Evolutionary conservation across 2,113 vertebrate species (phyloP).

Genomic region (Asarcornis scutulata): DNA sequence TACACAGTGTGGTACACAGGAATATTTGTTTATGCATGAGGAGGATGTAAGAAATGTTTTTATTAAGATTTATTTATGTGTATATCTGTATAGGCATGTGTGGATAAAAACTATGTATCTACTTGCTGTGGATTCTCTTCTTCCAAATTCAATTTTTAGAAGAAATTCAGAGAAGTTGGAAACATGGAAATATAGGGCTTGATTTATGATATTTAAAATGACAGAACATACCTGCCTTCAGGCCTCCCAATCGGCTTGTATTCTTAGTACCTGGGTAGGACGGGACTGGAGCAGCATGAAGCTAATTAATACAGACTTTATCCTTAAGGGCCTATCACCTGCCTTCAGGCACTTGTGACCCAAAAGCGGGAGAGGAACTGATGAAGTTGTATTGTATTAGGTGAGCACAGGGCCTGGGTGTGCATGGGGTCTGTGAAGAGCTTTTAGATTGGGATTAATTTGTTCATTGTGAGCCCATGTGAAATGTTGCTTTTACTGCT

Average conservation of each 20-base stretch:
- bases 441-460: not conserved
- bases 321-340: slow-evolving; percentile 1
- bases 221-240: slow-evolving; percentile 60
- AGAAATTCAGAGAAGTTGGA: not conserved
- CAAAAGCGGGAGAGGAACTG: slow-evolving; percentile 15
- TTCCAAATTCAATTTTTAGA: slow-evolving; percentile 21
- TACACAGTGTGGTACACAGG: not conserved
- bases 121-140: not conserved
- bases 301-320: slow-evolving; percentile 53
- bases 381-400: not conserved
- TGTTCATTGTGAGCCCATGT: not conserved
- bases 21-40: not conserved
- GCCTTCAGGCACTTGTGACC: slow-evolving; percentile 44
- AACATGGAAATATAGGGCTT: not conserved
- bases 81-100: fast-evolving
- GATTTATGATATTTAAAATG: slow-evolving; percentile 54
- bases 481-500: not conserved
- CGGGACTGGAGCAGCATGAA: slow-evolving; percentile 7
- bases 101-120: not conserved
- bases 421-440: not conserved
- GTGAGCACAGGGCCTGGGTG: not conserved
- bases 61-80: not conserved
- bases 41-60: not conserved
- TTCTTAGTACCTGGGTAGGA: slow-evolving; percentile 36
- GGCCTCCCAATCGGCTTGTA: slow-evolving; percentile 4